Evolutionary conservation across 2,797 vertebrate species (phyloP).

Genomic region (Melanotaenia pygmaea): DNA sequence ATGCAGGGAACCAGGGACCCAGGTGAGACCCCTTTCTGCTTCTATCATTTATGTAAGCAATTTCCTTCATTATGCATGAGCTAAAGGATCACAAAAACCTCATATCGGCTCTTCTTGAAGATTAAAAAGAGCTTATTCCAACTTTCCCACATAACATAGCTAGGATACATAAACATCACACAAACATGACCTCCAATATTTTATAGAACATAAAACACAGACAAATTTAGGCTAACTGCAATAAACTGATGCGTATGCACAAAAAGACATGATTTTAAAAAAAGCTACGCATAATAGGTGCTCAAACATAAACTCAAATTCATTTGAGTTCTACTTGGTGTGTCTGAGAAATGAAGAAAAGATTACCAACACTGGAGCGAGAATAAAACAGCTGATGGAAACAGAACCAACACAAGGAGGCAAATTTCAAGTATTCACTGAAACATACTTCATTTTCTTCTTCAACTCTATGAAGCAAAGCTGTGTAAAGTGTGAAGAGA

Average conservation of each 20-base stretch:
- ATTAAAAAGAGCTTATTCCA: neutral
- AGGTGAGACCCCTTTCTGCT: conserved; percentile 36
- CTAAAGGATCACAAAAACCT: neutral
- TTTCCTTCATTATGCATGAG: conserved; percentile 38
- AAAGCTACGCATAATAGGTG: neutral
- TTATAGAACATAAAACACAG: neutral
- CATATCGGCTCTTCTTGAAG: neutral
- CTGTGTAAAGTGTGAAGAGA: conserved; percentile 41
- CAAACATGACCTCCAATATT: neutral
- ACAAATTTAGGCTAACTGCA: neutral
- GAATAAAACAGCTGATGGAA: conserved; percentile 23
- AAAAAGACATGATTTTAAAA: neutral
- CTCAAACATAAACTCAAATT: conserved; percentile 11
- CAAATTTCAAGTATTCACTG: conserved; percentile 33
- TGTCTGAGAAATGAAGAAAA: conserved; percentile 21
- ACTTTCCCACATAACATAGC: neutral
- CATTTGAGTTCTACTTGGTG: conserved; percentile 9
- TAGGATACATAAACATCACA: neutral
- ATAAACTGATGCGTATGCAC: neutral
- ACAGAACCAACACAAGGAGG: conserved; percentile 5
- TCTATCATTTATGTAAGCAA: conserved; percentile 34
- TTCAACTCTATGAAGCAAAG: conserved; percentile 18
- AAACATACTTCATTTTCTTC: neutral
- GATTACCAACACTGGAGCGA: conserved; percentile 13
- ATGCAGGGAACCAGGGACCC: conserved; percentile 34